Conservation (phyloP, 2,113 vertebrate genomes). For the Neogale vison region DNA sequence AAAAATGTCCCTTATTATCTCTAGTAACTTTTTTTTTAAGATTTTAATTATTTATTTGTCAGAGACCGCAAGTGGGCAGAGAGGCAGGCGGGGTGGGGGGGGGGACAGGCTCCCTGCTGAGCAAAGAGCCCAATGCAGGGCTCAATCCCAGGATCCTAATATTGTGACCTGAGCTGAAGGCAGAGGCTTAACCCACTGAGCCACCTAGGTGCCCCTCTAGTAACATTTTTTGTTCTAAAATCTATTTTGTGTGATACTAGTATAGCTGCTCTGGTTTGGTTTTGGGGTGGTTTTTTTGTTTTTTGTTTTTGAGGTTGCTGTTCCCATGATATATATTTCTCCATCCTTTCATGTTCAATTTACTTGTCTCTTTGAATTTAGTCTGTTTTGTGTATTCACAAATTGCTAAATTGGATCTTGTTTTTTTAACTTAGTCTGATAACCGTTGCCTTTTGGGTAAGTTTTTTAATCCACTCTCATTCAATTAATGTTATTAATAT, state of each 20-base stretch:
- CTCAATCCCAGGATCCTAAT: too few relatives aligned
- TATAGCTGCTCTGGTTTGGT: not conserved
- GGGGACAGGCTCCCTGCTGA: too few relatives aligned
- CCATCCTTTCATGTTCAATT: not conserved
- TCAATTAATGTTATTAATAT: not conserved
- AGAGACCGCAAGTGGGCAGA: too few relatives aligned
- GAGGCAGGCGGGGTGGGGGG: too few relatives aligned
- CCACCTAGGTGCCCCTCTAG: too few relatives aligned
- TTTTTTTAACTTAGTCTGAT: not conserved
- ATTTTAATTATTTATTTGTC: too few relatives aligned
- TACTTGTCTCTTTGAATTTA: not conserved
- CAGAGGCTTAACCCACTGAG: too few relatives aligned
- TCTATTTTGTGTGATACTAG: not conserved
- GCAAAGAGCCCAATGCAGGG: too few relatives aligned
- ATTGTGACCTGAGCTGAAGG: too few relatives aligned
- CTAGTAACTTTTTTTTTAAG: not conserved
- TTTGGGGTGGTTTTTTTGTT: too few relatives aligned
- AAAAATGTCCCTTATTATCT: not conserved
- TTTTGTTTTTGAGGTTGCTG: not conserved
- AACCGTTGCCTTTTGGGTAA: not conserved
- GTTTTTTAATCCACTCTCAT: not conserved
- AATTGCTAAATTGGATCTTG: not conserved
- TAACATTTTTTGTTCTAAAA: not conserved
- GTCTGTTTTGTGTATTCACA: not conserved
- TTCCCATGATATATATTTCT: not conserved